Conservation (phyloP, 2,113 vertebrate species). For the Fregetta grallaria region DNA sequence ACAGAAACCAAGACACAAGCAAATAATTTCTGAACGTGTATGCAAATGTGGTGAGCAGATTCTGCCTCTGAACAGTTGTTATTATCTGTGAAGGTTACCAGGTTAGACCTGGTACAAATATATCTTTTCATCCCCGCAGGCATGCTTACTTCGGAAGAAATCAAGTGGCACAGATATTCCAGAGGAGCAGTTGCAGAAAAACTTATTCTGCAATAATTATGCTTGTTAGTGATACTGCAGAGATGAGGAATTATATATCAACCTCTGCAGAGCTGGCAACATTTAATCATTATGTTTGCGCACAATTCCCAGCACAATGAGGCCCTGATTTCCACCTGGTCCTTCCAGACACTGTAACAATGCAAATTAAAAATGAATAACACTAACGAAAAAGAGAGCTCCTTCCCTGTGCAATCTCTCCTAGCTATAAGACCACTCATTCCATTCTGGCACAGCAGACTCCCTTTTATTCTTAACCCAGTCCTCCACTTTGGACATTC, state of each 20-base stretch:
- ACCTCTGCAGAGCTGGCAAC: constrained; percentile 13
- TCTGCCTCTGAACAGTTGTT: not conserved
- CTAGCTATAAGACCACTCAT: not conserved
- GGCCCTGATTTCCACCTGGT: constrained; percentile 8
- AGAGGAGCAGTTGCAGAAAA: not conserved
- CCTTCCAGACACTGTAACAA: not conserved
- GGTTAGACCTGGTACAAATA: not conserved
- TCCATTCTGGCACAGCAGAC: not conserved
- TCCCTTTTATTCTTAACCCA: not conserved
- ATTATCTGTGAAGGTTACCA: not conserved
- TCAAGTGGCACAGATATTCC: not conserved
- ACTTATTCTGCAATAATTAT: not conserved
- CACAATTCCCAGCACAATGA: not conserved
- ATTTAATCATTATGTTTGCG: constrained; percentile 7
- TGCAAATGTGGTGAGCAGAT: not conserved
- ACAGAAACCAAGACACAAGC: not conserved
- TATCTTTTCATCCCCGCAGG: not conserved
- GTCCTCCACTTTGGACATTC: not conserved
- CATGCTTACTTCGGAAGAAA: not conserved
- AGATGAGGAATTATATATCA: not conserved
- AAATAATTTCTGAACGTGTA: not conserved
- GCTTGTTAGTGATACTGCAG: not conserved
- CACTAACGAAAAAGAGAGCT: not conserved
- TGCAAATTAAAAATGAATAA: constrained; percentile 15
- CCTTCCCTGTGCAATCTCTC: not conserved